Conservation (phyloP, 2,113 vertebrate species). For the Microcebus lehilahytsara region DNA sequence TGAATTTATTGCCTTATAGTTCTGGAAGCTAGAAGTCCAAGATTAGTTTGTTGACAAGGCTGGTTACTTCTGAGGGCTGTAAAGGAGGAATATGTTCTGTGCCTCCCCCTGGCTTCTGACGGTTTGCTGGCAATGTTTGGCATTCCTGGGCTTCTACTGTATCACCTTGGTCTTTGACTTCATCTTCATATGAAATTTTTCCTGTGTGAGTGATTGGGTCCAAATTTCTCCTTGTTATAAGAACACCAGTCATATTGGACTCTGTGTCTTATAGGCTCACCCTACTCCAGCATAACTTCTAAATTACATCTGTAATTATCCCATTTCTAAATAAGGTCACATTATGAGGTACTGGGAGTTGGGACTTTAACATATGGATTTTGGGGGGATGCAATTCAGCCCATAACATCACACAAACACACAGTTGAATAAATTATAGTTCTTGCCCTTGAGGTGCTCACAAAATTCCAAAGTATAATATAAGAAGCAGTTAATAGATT, state of each 20-base stretch:
- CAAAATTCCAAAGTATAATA: not conserved
- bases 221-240: not conserved
- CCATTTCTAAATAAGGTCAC: not conserved
- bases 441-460: not conserved
- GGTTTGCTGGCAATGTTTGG: not conserved
- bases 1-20: not conserved
- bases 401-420: not conserved
- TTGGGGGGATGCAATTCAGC: not conserved
- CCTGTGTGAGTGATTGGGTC: not conserved
- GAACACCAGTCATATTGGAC: not conserved
- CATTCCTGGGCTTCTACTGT: not conserved
- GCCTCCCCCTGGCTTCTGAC: not conserved
- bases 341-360: not conserved
- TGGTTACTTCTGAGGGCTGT: not conserved
- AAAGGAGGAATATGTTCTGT: not conserved
- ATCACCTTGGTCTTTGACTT: not conserved
- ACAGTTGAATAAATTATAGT: not conserved
- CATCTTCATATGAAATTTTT: not conserved
- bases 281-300: not conserved
- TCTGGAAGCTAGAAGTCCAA: not conserved
- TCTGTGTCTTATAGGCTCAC: not conserved
- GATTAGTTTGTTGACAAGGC: rapidly evolving
- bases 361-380: not conserved
- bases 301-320: not conserved
- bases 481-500: not conserved